A percentile compares a stretch with the other conserved stretches of the same genome.
Evolutionary conservation across 2,888 invertebrate species (phyloP).

Genomic region (Drosophila parthenogenetica): DNA sequence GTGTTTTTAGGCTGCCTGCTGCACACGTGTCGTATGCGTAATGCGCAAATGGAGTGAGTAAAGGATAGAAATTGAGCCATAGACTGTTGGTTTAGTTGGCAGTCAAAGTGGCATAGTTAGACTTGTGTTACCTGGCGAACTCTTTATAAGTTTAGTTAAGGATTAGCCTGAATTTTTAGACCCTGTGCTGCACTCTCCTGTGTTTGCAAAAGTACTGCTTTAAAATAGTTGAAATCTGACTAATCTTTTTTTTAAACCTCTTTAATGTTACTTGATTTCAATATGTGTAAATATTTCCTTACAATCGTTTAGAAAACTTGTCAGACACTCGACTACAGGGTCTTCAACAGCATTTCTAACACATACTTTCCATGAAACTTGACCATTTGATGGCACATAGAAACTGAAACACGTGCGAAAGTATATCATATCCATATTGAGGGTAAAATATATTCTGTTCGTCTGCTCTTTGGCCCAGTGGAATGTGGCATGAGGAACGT

Average conservation of each 20-base stretch:
- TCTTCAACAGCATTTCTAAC: too few relatives aligned
- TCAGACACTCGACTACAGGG: too few relatives aligned
- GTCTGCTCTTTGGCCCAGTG: slow-evolving; percentile 1
- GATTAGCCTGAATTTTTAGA: not conserved
- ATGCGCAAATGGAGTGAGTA: slow-evolving; percentile 6
- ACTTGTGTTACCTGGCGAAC: not conserved
- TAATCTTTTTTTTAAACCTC: too few relatives aligned
- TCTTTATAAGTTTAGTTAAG: not conserved
- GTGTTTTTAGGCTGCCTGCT: not conserved
- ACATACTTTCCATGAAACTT: not conserved
- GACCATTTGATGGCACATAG: not conserved
- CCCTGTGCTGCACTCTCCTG: not conserved
- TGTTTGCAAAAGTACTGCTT: too few relatives aligned
- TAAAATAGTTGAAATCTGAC: too few relatives aligned
- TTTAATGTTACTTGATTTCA: too few relatives aligned
- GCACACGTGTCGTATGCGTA: slow-evolving; percentile 22
- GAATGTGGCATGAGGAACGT: not conserved
- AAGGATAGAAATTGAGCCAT: not conserved
- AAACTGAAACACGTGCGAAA: slow-evolving; percentile 4
- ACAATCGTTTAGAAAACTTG: too few relatives aligned
- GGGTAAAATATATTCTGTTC: slow-evolving; percentile 1
- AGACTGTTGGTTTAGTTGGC: slow-evolving; percentile 14
- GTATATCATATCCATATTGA: slow-evolving; percentile 6
- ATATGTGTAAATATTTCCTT: too few relatives aligned
- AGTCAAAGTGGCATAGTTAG: slow-evolving; percentile 13